These are phyloP conservation scores for Creontiades dilutus DNA, from an alignment of 2,888 invertebrate species.

Conservation along the genomic window DNA sequence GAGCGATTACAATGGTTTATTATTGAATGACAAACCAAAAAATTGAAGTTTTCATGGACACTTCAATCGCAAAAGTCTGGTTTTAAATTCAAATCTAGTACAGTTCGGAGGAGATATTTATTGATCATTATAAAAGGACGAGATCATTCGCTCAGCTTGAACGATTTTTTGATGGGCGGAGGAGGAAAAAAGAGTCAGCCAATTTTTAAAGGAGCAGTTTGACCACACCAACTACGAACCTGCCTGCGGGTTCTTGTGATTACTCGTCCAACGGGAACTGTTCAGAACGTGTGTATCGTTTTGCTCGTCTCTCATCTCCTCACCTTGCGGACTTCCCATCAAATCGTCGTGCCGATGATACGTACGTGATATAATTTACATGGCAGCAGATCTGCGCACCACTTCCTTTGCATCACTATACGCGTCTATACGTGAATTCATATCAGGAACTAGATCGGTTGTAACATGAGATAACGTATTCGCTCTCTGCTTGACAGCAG, in stretches of 20 bases:
- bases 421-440: neutral
- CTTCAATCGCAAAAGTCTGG: too few species aligned
- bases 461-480: too few species aligned
- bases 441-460: neutral
- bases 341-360: neutral
- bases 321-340: slow-evolving; percentile 32
- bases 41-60: too few species aligned
- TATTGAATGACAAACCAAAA: too few species aligned
- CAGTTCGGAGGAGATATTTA: too few species aligned
- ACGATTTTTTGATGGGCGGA: slow-evolving; percentile 1
- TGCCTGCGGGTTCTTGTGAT: neutral
- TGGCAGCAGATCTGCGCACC: neutral
- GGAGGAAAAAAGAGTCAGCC: neutral
- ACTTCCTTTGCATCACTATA: neutral
- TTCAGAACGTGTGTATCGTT: neutral
- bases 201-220: slow-evolving; percentile 24
- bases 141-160: neutral
- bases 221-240: slow-evolving; percentile 31
- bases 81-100: too few species aligned
- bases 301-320: neutral
- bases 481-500: too few species aligned
- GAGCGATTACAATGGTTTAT: too few species aligned
- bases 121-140: too few species aligned
- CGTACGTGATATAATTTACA: slow-evolving; percentile 32
- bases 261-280: slow-evolving; percentile 26